A percentile compares a stretch with the other conserved stretches of the same genome.
Evolutionary conservation across 64 coral and sea anemone genomes (phyloP).

Genomic region (Porites lutea): DNA sequence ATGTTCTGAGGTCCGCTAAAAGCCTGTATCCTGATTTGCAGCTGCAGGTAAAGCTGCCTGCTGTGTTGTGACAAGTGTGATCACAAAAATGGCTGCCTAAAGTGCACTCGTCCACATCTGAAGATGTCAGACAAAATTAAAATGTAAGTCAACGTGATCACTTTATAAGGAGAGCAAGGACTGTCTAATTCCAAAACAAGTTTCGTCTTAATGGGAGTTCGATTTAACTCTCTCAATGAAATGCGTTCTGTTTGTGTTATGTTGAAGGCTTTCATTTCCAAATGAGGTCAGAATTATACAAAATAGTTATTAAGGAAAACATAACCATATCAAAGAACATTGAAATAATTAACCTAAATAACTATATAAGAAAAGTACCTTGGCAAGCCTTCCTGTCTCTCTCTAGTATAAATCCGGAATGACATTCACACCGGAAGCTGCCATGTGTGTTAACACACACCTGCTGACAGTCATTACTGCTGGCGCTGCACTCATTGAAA

Average conservation of each 20-base stretch:
- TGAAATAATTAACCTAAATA: no score
- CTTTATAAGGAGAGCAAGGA: no score
- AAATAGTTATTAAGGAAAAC: no score
- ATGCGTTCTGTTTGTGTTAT: no score
- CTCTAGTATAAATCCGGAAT: constrained; percentile 26
- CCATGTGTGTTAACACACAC: constrained; percentile 69
- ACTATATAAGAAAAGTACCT: not conserved
- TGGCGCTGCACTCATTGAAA: constrained; percentile 31
- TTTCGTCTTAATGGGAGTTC: no score
- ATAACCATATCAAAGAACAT: no score
- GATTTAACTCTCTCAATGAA: no score
- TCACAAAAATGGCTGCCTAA: constrained; percentile 61
- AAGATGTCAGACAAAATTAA: not conserved
- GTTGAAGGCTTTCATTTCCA: no score
- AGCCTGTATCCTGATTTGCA: constrained; percentile 36
- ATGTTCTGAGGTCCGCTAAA: constrained; percentile 52
- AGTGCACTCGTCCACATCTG: constrained; percentile 84
- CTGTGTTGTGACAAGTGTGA: constrained; percentile 69
- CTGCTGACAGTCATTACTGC: constrained; percentile 72
- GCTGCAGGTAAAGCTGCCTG: constrained; percentile 42
- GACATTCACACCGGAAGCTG: constrained; percentile 46
- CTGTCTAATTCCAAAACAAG: no score
- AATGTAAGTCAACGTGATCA: not conserved
- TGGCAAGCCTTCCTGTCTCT: constrained; percentile 34
- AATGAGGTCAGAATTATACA: no score